phyloP scores from a whole-genome alignment of 2,797 vertebrate genomes.

The Danio kyathit region DNA sequence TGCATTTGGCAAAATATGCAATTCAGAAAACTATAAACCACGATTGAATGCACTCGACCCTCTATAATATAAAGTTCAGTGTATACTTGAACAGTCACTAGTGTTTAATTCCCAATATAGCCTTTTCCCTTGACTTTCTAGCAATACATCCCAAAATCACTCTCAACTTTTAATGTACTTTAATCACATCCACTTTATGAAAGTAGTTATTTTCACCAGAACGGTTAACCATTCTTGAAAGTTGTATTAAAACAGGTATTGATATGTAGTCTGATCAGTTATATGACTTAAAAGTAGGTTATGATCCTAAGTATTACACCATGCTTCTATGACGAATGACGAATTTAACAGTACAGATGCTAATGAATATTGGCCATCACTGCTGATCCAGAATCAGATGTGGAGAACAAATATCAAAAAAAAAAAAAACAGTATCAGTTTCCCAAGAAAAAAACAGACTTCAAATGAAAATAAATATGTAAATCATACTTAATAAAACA shows the following conservation, averaged over 20 bases:
- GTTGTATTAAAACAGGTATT: not conserved
- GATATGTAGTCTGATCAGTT: slow-evolving; percentile 24
- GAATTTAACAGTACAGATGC: not conserved
- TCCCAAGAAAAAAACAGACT: not conserved
- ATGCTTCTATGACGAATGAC: not conserved
- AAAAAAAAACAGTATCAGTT: not conserved
- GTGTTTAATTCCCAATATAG: not conserved
- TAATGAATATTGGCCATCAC: not conserved
- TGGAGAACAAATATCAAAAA: not conserved
- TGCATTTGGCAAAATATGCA: slow-evolving; percentile 16
- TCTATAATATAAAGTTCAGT: not conserved
- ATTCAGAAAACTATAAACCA: not conserved
- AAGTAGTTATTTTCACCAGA: slow-evolving; percentile 27
- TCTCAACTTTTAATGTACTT: not conserved
- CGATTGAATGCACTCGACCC: not conserved
- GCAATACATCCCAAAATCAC: not conserved
- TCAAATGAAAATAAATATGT: not conserved
- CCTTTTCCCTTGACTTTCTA: not conserved
- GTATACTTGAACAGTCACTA: not conserved
- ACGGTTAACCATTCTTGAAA: slow-evolving; percentile 8
- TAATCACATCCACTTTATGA: not conserved
- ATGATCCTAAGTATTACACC: too few species aligned
- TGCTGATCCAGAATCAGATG: slow-evolving; percentile 4
- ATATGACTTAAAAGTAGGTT: not conserved
- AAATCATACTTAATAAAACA: slow-evolving; percentile 3